Evolutionary conservation across 1,140 invertebrate species (phyloP), one percentile per base, ranked within the genome.

Genomic region (Cephus cinctus): DNA sequence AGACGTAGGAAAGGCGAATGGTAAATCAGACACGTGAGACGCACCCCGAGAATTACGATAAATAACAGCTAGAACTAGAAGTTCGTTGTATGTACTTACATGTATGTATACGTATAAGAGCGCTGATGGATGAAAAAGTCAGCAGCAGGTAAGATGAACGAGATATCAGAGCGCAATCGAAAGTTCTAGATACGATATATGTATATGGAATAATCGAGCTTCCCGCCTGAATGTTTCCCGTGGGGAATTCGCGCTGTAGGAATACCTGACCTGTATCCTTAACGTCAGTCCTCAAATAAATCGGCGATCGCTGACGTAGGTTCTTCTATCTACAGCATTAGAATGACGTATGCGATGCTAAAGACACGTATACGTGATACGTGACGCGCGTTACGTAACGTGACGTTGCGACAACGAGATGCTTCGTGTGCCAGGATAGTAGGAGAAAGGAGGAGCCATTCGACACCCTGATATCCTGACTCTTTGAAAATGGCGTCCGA

Each of bases 321-420:
- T 11, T 2, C 25, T 31, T 12, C 3, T 19, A 25, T 3, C 41
- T 11, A 21, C 39, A 21, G 34, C 19, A 12, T 9, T 15, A 12
- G 34, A 36, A 15, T 18, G 34, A 36, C 34, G 34, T 15, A 8
- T 30, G 2, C 14, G 9, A 8, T 12, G 8, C 8, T 12, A 36
- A 12, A 8, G 14, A 21, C 20, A 25, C 14, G 25, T 9, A 3
- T 19, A 38, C 51, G 55, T 34, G 21, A 45, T 32, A 44, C 16
- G 18, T 27, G 22, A 36, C 21, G 27, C 11, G 44, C 32, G 22
- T 55, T 52, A 31, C 40, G 39, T 45, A 42, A 49, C 32, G 45
- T 65, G 58, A 67, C 58, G 62, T 63, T 49, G 60, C 42, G 58
- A 56, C 57, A 57, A 54, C 54, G 49, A 34, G 58, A 65, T 65